Base-by-base conservation (phyloP, 2,113 vertebrate species). In the Melanostigma gelatinosum region DNA sequence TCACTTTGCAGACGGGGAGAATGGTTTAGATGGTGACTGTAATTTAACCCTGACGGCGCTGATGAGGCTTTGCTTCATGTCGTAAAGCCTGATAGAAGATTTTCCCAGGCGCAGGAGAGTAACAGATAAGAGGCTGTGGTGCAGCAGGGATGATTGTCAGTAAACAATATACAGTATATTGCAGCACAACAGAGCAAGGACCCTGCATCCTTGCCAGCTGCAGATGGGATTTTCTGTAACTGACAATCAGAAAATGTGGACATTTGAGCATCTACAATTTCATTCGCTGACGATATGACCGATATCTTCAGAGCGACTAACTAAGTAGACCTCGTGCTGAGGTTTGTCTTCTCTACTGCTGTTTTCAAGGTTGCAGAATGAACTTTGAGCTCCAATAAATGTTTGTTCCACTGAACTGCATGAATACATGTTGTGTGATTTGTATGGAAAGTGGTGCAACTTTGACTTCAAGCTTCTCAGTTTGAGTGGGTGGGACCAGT, bases 11-110 rank as follows among this genome's bases (percentile, higher is more conserved):
- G 82, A 72, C 40, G 18, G 63, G 32, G 57, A 8, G 60, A 48
- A 72, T 58, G 72, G 71, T 86, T 90, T 54, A 76, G 72, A 85
- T 83, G 86, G 79, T 36, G 83, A 89, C 13, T 60, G 85, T 84
- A 89, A 92, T 73, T 52, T 24, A 82, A 83, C 72, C 83, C 72
- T 24, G 60, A n/a, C 42, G 24, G 24, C 24, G 84, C 72, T 75
- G 85, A 85, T 77, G 63, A 34, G 11, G 46, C 29, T 67, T 8
- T 0, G 38, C 63, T 44, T 44, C 9, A 22, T 48, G 44, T 67
- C 44, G 20, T 52, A 6, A 22, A 12, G 66, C 29, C 65, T 72
- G 58, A 74, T 70, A 12, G 4, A 54, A 42, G 3, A 50, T 76
- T 87, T 87, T 87, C 50, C 22, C 46, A 71, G 54, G 54, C 65